Evolutionary conservation across 2,797 vertebrate species (phyloP), one percentile per base, ranked within the genome.

Genomic region (Sebastes oblongus): DNA sequence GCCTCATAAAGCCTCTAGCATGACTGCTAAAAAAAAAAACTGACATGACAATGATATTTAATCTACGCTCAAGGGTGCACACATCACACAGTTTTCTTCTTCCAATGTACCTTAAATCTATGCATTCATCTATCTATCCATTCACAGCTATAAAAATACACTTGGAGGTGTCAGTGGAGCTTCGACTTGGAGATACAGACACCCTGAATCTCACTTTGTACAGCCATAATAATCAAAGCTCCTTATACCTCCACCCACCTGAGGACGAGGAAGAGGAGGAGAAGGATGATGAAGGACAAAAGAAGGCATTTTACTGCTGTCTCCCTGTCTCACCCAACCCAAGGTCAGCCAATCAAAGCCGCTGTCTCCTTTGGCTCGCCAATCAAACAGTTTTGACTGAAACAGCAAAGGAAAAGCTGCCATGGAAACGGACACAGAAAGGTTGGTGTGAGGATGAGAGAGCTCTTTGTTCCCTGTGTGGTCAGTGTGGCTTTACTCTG

Each of bases 341-440:
- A 0, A 61, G 73, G 79, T 60, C 84, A 25, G 11, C 83, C 86
- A 88, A 84, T 90, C 88, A 77, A 81, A 94, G 83, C 77, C 66
- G 8, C 64, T 95, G 95, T 82, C 86, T 95, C 70, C 86, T 95
- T 72, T 88, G 86, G 84, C 55, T 94, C 22, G 22, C 85, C 82
- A 95, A 94, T 85, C 75, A 86, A 83, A 95, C 85, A 1, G 20
- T 84, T 72, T 75, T 68, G 68, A 81, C 55, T 25, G 78, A 52
- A 65, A 71, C 78, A 52, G 78, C 34, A 20, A 88, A 84, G 27
- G 75, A 80, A 70, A 80, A 62, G 86, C 84, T 86, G 71, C 88
- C 79, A 86, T 84, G 83, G 90, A 91, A 89, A 89, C 65, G 18
- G 65, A 66, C 66, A 55, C 8, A 20, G 67, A 86, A 78, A 92